Evolutionary conservation across 2,797 vertebrate species (phyloP).

Genomic region (Sebastes steindachneri): DNA sequence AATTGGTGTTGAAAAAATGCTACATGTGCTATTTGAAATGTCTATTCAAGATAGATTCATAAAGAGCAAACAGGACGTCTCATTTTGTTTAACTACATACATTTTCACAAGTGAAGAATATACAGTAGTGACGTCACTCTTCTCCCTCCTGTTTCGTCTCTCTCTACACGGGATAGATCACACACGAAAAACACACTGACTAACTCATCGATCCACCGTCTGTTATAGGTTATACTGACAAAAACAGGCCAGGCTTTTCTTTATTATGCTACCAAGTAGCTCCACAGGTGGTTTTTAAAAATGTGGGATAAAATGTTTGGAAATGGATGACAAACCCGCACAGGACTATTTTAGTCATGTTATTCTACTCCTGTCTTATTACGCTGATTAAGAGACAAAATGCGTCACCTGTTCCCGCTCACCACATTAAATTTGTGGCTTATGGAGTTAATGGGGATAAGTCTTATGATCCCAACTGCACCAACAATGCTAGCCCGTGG

Average conservation of each 20-base stretch:
- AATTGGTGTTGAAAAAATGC: neutral
- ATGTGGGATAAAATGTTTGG: neutral
- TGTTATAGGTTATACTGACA: neutral
- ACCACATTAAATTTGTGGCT: constrained; percentile 48
- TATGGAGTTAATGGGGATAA: constrained; percentile 68
- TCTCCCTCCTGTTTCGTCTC: neutral
- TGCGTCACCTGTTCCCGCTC: constrained; percentile 52
- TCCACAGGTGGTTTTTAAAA: neutral
- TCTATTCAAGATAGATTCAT: neutral
- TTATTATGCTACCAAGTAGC: neutral
- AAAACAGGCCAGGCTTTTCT: neutral
- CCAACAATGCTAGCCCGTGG: constrained; percentile 63
- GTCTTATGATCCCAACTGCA: constrained; percentile 68
- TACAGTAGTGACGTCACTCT: neutral
- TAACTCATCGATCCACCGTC: neutral
- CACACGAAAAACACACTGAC: neutral
- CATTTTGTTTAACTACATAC: neutral
- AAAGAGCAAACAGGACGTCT: neutral
- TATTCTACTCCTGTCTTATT: neutral
- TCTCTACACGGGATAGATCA: neutral
- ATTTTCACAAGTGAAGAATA: neutral
- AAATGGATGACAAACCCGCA: neutral
- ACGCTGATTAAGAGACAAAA: constrained; percentile 23
- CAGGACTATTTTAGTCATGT: neutral
- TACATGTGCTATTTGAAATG: neutral